Conservation (phyloP, 2,888 invertebrate species). For the Ophion slaviceki region DNA sequence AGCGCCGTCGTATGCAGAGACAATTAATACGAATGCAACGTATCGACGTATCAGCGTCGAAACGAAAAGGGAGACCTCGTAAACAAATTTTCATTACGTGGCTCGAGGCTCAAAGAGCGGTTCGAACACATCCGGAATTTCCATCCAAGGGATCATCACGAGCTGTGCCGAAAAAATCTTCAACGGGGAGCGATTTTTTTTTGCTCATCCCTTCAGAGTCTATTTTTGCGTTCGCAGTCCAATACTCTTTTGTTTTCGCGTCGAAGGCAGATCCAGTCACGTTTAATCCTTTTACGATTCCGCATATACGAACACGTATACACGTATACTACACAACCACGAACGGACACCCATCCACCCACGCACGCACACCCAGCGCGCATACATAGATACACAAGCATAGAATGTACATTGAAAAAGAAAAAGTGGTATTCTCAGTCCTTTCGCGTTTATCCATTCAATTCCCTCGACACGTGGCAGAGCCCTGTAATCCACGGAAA, state of each 20-base stretch:
- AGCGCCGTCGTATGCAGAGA: constrained; percentile 21
- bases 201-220: constrained; percentile 7
- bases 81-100: constrained; percentile 60
- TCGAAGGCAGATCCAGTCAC: constrained; percentile 47
- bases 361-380: background rate
- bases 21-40: constrained; percentile 54
- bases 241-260: constrained; percentile 47
- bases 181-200: constrained; percentile 33
- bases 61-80: constrained; percentile 23
- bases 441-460: constrained; percentile 27
- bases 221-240: constrained; percentile 21
- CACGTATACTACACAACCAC: background rate
- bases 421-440: constrained; percentile 1
- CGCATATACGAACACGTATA: background rate
- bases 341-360: background rate
- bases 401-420: constrained; percentile 9
- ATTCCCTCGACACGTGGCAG: constrained; percentile 1
- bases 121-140: constrained; percentile 31
- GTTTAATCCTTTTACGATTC: constrained; percentile 58
- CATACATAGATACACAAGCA: background rate
- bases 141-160: constrained; percentile 52
- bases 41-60: constrained; percentile 9
- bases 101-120: constrained; percentile 6
- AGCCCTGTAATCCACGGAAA: constrained; percentile 40
- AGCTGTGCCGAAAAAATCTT: constrained; percentile 38